Base-by-base conservation (phyloP, 2,113 vertebrate genomes). In the Malaclemys terrapin region DNA sequence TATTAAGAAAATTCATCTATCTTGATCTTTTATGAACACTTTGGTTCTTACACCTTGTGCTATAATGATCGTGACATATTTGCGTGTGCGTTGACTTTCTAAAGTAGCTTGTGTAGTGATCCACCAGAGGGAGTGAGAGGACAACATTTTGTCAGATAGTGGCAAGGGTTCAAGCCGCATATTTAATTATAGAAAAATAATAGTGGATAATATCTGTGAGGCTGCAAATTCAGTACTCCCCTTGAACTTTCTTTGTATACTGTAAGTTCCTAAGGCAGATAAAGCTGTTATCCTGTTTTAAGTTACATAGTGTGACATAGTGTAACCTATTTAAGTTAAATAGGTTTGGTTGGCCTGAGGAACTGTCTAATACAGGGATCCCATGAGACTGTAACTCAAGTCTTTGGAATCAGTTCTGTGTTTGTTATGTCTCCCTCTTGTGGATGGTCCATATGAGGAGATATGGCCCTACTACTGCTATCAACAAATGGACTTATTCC, bases 1-100 rank as follows among this genome's bases (percentile, higher is more conserved):
- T 98, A 97, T 98, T 98, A 98, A 98, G 98, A 98, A 98, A 98
- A 98, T 98, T 98, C 91, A 94, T 97, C 94, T 96, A 27, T 96
- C 95, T 97, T 97, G 94, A 97, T 97, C 97, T 97, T 98, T 97
- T 92, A 91, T 91, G 87, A 97, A 95, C 80, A 76, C 65, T 93
- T 94, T 93, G 91, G 57, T 54, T 97, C 88, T 94, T 96, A 92
- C 85, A 65, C 49, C 75, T 96, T 92, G 13, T 88, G 56, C 27
- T 53, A 10, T 91, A 96, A 97, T 87, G 86, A 16, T 90, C 95
- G 82, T 85, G 83, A 93, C 20, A 12, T 87, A 90, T 94, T 97
- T 93, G 81, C 72, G 80, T 94, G 16, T 31, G 56, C 24, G 20
- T 50, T n/a, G 31, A 49, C 84, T 84, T 88, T 89, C 27, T 52